These are phyloP conservation scores for Mormoops blainvillei DNA, from an alignment of 2,113 vertebrate genomes.

Conservation along the genomic window DNA sequence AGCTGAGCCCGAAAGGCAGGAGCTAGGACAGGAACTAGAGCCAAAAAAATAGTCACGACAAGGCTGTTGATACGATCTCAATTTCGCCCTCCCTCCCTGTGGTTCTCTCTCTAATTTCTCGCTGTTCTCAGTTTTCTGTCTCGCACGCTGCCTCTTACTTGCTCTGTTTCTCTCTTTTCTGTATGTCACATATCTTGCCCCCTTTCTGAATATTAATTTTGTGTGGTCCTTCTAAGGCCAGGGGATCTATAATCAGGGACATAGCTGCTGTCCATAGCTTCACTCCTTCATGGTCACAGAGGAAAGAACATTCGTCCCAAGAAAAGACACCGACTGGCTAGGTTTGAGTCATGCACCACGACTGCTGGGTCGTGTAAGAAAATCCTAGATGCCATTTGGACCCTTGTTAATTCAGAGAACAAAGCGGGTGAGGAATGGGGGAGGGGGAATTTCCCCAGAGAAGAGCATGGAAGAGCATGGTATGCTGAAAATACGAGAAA, in stretches of 20 bases:
- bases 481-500: neutral
- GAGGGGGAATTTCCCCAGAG: neutral
- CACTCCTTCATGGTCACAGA: neutral
- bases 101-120: neutral
- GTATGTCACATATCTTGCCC: neutral
- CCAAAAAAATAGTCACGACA: neutral
- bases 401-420: neutral
- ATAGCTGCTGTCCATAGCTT: neutral
- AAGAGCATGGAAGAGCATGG: neutral
- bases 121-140: neutral
- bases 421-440: neutral
- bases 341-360: neutral
- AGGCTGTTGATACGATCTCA: neutral
- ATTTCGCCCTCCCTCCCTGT: neutral
- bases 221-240: neutral
- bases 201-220: neutral
- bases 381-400: neutral
- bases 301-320: neutral
- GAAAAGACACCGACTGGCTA: neutral
- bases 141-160: neutral
- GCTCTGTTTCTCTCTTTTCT: neutral
- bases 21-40: neutral
- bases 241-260: neutral
- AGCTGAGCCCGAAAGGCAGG: neutral
- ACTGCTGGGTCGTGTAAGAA: neutral